phyloP scores from a whole-genome alignment of 2,113 vertebrate species.

The Epinephelus cyanopodus region DNA sequence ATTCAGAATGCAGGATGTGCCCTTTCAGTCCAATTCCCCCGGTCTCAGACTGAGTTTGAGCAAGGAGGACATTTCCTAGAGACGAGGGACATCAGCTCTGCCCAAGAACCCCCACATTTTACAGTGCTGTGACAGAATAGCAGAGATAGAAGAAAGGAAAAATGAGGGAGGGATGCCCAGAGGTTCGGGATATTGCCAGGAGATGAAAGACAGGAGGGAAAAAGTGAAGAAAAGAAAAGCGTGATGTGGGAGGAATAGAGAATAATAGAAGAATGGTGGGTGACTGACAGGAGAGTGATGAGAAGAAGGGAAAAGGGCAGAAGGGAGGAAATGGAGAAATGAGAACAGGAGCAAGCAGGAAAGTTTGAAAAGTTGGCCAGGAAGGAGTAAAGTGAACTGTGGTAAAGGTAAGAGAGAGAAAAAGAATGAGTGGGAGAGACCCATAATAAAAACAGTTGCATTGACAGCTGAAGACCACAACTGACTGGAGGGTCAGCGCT shows the following conservation, averaged over 20 bases:
- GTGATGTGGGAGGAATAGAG: background rate
- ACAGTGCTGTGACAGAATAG: background rate
- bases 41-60: constrained; percentile 24
- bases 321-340: background rate
- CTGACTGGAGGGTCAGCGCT: constrained; percentile 58
- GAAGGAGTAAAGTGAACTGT: background rate
- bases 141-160: background rate
- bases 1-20: constrained; percentile 35
- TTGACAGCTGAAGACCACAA: constrained; percentile 50
- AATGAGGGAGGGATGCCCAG: background rate
- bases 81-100: constrained; percentile 24
- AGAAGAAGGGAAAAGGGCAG: background rate
- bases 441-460: background rate
- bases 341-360: background rate
- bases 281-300: background rate
- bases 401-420: background rate
- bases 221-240: background rate
- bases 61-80: constrained; percentile 25
- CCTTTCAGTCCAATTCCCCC: constrained; percentile 42
- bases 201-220: background rate
- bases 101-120: background rate
- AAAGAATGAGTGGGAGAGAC: background rate
- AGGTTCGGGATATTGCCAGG: constrained; percentile 1
- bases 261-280: background rate
- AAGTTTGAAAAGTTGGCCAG: constrained; percentile 1